A percentile compares a stretch with the other conserved stretches of the same genome.
Conservation (phyloP, 2,113 vertebrate genomes). For the Trichomycterus rosablanca region DNA sequence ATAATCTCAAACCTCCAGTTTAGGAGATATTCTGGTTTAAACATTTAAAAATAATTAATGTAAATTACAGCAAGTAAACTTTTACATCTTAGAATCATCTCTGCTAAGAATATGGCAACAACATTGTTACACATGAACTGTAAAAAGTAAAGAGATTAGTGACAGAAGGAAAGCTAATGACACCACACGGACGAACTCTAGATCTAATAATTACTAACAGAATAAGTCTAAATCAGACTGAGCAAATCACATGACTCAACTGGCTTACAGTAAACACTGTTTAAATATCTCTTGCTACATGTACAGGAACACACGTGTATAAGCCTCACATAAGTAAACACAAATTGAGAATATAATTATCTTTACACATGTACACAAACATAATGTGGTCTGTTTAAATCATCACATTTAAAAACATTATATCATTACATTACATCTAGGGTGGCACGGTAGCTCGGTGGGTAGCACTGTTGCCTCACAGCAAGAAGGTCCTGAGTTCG, state of each 20-base stretch:
- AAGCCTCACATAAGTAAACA: background rate
- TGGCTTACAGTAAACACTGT: constrained; percentile 1
- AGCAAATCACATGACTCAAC: constrained; percentile 10
- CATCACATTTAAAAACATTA: too few species aligned
- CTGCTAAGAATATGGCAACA: background rate
- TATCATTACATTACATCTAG: too few species aligned
- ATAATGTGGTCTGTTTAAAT: too few species aligned
- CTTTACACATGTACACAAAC: background rate
- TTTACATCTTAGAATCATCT: too few species aligned
- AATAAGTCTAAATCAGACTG: constrained; percentile 31
- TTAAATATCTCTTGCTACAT: background rate
- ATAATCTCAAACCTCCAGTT: too few species aligned
- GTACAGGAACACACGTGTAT: background rate
- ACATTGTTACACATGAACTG: background rate
- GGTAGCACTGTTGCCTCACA: too few species aligned
- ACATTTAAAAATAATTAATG: too few species aligned
- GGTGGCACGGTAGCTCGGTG: too few species aligned
- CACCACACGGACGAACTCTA: constrained; percentile 1
- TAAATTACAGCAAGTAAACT: too few species aligned
- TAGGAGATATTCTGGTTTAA: too few species aligned
- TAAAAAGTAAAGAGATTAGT: background rate
- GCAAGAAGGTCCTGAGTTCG: too few species aligned
- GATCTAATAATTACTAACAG: constrained; percentile 27
- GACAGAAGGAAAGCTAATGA: background rate
- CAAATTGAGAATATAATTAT: background rate